phyloP scores from a whole-genome alignment of 2,888 invertebrate genomes.

The Marronus borbonicus region DNA sequence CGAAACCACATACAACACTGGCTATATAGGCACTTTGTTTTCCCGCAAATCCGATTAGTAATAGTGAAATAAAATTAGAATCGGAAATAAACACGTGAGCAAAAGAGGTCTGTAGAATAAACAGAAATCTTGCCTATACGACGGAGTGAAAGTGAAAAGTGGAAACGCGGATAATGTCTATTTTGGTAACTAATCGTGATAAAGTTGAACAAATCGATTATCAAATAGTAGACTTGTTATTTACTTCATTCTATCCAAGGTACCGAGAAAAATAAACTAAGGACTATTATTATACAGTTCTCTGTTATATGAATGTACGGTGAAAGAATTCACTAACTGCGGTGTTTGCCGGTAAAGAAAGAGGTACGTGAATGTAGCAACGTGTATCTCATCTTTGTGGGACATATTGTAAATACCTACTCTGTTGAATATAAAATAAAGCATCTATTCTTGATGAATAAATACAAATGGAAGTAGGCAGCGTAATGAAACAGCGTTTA shows the following conservation, averaged over 20 bases:
- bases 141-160: not conserved
- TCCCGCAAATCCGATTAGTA: slow-evolving; percentile 19
- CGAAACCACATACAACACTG: slow-evolving; percentile 25
- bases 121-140: not conserved
- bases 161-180: not conserved
- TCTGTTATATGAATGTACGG: no score
- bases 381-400: no score
- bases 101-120: not conserved
- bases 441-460: no score
- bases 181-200: not conserved
- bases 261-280: no score
- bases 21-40: slow-evolving; percentile 6
- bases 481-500: no score
- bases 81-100: slow-evolving; percentile 38
- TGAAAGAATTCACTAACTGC: no score
- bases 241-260: not conserved
- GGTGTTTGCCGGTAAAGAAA: no score
- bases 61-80: slow-evolving; percentile 38
- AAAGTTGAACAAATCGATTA: not conserved
- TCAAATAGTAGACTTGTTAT: not conserved
- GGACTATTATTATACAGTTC: no score
- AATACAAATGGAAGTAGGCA: no score
- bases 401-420: no score
- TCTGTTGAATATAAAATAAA: no score
- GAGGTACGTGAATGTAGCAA: no score